phyloP scores from a whole-genome alignment of 2,888 invertebrate species.

The Petrophora chlorosata region DNA sequence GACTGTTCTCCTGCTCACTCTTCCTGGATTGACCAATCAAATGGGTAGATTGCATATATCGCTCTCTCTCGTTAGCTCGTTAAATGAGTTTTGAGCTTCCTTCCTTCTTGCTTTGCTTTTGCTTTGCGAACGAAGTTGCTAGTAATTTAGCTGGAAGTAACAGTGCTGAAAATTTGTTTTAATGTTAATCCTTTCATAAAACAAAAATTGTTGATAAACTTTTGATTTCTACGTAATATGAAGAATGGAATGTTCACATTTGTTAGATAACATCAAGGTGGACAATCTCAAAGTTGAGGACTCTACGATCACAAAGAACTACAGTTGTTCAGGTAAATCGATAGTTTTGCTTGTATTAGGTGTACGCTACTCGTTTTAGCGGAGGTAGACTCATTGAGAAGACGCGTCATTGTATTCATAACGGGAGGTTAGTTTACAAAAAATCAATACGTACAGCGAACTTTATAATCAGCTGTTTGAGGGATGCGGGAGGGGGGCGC shows the following conservation, averaged over 20 bases:
- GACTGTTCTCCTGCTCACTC: slow-evolving; percentile 51
- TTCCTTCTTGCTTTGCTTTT: slow-evolving; percentile 17
- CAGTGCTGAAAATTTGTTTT: slow-evolving; percentile 46
- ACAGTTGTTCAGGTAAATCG: slow-evolving; percentile 85
- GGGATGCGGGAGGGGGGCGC: slow-evolving; percentile 64
- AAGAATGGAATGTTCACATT: slow-evolving; percentile 88
- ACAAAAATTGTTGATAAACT: slow-evolving; percentile 50
- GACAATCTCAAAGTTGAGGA: slow-evolving; percentile 77
- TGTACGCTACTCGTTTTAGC: slow-evolving; percentile 30
- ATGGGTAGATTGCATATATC: slow-evolving; percentile 45
- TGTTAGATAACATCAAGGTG: slow-evolving; percentile 86
- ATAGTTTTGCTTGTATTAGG: slow-evolving; percentile 42
- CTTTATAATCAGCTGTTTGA: slow-evolving; percentile 81
- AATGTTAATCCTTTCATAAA: slow-evolving; percentile 55
- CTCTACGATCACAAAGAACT: slow-evolving; percentile 84
- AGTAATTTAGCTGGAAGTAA: slow-evolving; percentile 36
- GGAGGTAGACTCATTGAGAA: slow-evolving; percentile 25
- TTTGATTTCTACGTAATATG: slow-evolving; percentile 57
- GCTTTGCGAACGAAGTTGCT: slow-evolving; percentile 30
- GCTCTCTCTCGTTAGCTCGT: slow-evolving; percentile 53
- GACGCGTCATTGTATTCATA: slow-evolving; percentile 44
- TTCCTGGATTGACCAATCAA: slow-evolving; percentile 43
- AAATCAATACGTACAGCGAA: slow-evolving; percentile 69
- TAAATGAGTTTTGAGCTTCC: slow-evolving; percentile 14
- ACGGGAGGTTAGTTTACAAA: slow-evolving; percentile 72